Base-by-base conservation (phyloP, 1,140 invertebrate species). In the Fopius arisanus region DNA sequence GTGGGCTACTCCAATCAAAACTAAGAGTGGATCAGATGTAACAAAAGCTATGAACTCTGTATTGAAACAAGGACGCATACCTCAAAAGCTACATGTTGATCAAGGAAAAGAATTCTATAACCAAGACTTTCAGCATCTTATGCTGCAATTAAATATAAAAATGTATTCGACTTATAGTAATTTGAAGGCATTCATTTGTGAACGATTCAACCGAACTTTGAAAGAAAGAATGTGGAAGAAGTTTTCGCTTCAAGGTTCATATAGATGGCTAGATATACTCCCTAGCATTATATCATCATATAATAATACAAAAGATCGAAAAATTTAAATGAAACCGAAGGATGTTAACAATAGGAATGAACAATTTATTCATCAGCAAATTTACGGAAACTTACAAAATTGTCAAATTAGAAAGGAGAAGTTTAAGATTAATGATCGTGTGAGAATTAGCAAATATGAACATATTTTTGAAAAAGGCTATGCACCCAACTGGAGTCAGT, bases 1-100 rank as follows among this genome's bases (percentile, higher is more conserved):
- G 33, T 70, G 51, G 67, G 54, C 37, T 48, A 43, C 82, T 16
- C 78, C 82, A 6, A 51, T 85, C 19, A 82, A 79, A n/a, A n/a
- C n/a, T n/a, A n/a, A n/a, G n/a, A n/a, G n/a, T n/a, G n/a, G n/a
- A n/a, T n/a, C n/a, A n/a, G n/a, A n/a, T n/a, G n/a, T n/a, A n/a
- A n/a, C n/a, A n/a, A n/a, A n/a, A n/a, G n/a, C n/a, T n/a, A n/a
- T n/a, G n/a, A n/a, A n/a, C n/a, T n/a, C n/a, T n/a, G n/a, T n/a
- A n/a, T n/a, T n/a, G n/a, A n/a, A n/a, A 77, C 77, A 66, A 51
- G 29, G 31, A 29, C 51, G 65, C 6, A 48, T 67, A 14, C 71
- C 71, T 2, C 41, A 67, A 23, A 73, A 73, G n/a, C 51, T 73
- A 31, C 71, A 73, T 19, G 65, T 73, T 2, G 71, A 67, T 37